Evolutionary conservation across 1,140 invertebrate genomes (phyloP).

Genomic region (Drosophila saltans): DNA sequence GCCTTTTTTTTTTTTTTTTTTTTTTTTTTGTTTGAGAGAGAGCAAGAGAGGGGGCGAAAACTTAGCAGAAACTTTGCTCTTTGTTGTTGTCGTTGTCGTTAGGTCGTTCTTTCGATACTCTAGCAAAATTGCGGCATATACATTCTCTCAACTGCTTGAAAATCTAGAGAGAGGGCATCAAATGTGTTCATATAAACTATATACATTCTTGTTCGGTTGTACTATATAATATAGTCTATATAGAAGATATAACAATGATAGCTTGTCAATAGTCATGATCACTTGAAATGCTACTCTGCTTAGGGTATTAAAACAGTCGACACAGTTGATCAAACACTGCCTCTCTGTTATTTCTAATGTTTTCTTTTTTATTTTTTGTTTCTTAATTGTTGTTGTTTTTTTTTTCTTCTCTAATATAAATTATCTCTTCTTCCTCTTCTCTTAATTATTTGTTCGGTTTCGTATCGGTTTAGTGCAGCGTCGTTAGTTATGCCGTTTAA

Average conservation of each 20-base stretch:
- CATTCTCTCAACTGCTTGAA: background rate
- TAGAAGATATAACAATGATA: background rate
- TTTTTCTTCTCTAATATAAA: slow-evolving; percentile 17
- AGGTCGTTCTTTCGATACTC: background rate
- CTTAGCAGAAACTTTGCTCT: slow-evolving; percentile 6
- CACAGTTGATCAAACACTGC: slow-evolving; percentile 4
- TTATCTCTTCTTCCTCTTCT: slow-evolving; percentile 38
- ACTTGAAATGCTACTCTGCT: background rate
- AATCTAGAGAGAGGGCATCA: background rate
- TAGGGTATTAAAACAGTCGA: background rate
- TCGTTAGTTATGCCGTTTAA: slow-evolving; percentile 78
- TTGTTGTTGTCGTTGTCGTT: slow-evolving; percentile 1
- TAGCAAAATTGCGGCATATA: background rate
- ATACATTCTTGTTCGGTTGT: background rate
- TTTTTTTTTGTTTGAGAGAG: background rate
- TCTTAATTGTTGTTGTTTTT: slow-evolving; percentile 43
- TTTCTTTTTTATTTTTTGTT: slow-evolving; percentile 33
- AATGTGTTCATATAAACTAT: background rate
- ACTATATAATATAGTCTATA: background rate
- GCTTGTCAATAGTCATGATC: background rate
- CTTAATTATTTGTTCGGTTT: slow-evolving; percentile 46
- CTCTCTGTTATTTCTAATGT: slow-evolving; percentile 22
- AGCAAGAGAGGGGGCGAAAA: background rate
- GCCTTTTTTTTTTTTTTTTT: background rate
- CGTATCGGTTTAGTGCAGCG: slow-evolving; percentile 77